Conservation (phyloP, 2,797 vertebrate genomes). For the Octomys mimax region DNA sequence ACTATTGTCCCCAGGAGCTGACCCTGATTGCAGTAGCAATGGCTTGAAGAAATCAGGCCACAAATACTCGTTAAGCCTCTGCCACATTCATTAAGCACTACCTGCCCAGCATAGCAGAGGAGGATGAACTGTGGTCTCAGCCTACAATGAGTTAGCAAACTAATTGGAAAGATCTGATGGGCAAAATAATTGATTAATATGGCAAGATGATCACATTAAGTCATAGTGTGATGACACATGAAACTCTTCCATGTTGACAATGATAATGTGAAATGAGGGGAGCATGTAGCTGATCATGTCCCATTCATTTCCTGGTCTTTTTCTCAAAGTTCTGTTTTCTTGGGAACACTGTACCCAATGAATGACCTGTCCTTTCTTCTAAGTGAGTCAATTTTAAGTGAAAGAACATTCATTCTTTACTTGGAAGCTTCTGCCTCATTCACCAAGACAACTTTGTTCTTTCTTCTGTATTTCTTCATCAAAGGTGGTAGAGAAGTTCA, state of each 20-base stretch:
- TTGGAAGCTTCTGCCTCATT: neutral
- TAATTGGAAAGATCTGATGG: neutral
- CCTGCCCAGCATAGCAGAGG: neutral
- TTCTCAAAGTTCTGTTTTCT: slow-evolving; percentile 45
- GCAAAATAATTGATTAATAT: neutral
- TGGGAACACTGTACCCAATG: neutral
- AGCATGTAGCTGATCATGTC: neutral
- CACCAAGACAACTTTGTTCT: neutral
- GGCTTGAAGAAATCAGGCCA: neutral
- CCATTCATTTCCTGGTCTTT: neutral
- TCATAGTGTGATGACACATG: neutral
- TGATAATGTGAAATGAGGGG: neutral
- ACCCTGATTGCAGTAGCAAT: neutral
- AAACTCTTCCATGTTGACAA: neutral
- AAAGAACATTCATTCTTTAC: neutral
- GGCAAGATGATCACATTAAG: neutral
- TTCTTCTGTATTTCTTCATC: neutral
- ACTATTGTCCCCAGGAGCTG: neutral
- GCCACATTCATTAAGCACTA: neutral
- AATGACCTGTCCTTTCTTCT: neutral
- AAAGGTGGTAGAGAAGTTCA: neutral
- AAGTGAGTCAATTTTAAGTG: neutral
- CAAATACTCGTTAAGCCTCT: neutral
- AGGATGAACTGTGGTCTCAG: neutral
- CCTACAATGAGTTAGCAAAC: neutral